Evolutionary conservation across 2,888 invertebrate species (phyloP), one percentile per base, ranked within the genome.

Genomic region (Muscina levida): DNA sequence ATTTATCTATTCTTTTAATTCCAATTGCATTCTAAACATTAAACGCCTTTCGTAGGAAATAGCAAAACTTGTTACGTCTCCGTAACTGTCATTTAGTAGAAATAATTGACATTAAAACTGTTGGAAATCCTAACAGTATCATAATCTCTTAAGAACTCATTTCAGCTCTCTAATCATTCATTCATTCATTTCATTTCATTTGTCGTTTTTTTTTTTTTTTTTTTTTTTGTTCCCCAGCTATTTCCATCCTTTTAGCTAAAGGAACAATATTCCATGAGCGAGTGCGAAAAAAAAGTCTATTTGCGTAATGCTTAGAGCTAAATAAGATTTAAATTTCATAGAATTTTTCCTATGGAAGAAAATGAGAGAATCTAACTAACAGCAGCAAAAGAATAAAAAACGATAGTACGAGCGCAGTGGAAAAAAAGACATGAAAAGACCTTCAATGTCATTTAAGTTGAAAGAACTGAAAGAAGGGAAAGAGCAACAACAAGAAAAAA

Each of bases 251-350:
- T 59, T 59, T 22, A 11, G n/a, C n/a, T 44, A 13, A n/a, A 44
- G n/a, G n/a, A 44, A 11, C 11, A 44, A 11, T n/a, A n/a, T n/a
- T 13, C 11, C 13, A n/a, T n/a, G n/a, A 48, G 17, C 48, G 17
- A 48, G 15, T 5, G 15, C 15, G 62, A 42, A 62, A 66, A 70
- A 53, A 65, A 42, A 77, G 68, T 73, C 67, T 81, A 81, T 81
- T 81, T 81, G 81, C 74, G 66, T 77, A 74, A 67, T 77, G 81
- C 81, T 81, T 77, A 39, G 46, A 81, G 81, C 81, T 74, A 81
- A 81, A 81, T 71, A 65, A 77, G 74, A 81, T 81, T 77, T 81
- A 81, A 81, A 81, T 81, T 81, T 81, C 56, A 81, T 81, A 67
- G 77, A 74, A 74, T 67, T 71, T 66, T 53, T 51, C 39, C 11